Base-by-base conservation (phyloP, 1,140 invertebrate genomes). In the Caenorhabditis brenneri region DNA sequence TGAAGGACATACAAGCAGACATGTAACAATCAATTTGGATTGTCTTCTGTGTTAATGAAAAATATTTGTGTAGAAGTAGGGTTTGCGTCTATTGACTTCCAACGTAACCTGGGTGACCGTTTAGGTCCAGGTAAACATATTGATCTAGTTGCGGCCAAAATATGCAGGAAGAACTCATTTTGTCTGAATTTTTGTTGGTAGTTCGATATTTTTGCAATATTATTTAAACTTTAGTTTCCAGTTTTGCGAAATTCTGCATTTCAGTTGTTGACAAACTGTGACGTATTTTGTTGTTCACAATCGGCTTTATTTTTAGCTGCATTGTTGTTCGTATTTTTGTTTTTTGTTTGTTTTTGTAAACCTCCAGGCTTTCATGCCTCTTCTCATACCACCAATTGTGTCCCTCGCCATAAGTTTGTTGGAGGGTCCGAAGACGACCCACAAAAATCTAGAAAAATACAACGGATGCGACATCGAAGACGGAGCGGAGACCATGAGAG, bases 391-490 rank as follows among this genome's bases (percentile, higher is more conserved):
- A 46, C 33, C 22, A 74, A 33, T 65, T 36, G 29, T 7, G 58
- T 74, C 65, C 65, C 65, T 42, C n/a, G 65, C 36, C 65, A 74
- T 42, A 42, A 74, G 65, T 74, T 74, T 39, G 4, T 10, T n/a
- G 5, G 19, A 3, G n/a, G 10, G 6, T 5, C 65, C 65, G 12
- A 12, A 22, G 36, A 9, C 33, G 5, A 31, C 36, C 36, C 29
- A 74, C 65, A 74, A 46, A 74, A 65, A 74, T 36, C n/a, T n/a
- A 1, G 12, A 6, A 27, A 42, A 74, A 74, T 74, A 74, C 65
- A 74, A 74, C 65, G 65, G 65, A 74, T 74, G 65, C 65, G 36
- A 74, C 65, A 74, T 42, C 60, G 65, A 46, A 22, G 65, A 42
- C 65, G 65, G 9, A 10, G 36, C 29, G 36, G 15, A 46, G 36